Evolutionary conservation across 2,888 invertebrate genomes (phyloP), one percentile per base, ranked within the genome.

Genomic region (Gryllus longicercus): DNA sequence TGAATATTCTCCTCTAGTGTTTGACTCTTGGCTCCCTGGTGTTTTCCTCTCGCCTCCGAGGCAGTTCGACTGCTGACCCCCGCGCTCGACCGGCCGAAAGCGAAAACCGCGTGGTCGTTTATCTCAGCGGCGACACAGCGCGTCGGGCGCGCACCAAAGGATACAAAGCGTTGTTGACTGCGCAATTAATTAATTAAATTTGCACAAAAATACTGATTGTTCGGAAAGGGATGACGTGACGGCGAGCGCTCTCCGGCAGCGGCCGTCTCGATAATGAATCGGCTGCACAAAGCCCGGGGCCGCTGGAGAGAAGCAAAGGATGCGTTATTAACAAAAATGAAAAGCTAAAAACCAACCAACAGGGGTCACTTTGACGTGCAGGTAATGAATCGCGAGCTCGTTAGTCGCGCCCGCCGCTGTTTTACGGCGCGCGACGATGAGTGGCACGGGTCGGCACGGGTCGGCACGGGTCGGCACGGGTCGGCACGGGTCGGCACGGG

Each of bases 301-400:
- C 4, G 63, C n/a, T 63, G 63, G 63, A 14, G n/a, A 63, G n/a
- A 16, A 63, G 12, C 63, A 63, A 63, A 63, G 63, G 63, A 63
- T 63, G 63, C 63, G 63, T 63, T 63, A 63, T 63, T 63, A 63
- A 63, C 63, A 63, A 63, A 63, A 63, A 63, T 63, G 63, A 63
- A 63, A 63, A 63, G 14, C 16, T n/a, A 63, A 63, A 63, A 63
- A 63, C 63, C 63, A 63, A 63, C 63, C 10, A 63, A 63, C 63
- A 63, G 63, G 63, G 63, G 14, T 63, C 63, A 63, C 63, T 63
- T 63, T 63, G 63, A 63, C 16, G 63, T n/a, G n/a, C 16, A 63
- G 63, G 63, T 63, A 63, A 63, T 63, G 63, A 63, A 63, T 63
- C 16, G 63, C 8, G 63, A 18, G 11, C 63, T 63, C 63, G 63